Percentiles rank a stretch among this genome's conserved stretches.
These are phyloP conservation scores for Cepaea hortensis DNA, from an alignment of 2,888 invertebrate species.

Conservation along the genomic window DNA sequence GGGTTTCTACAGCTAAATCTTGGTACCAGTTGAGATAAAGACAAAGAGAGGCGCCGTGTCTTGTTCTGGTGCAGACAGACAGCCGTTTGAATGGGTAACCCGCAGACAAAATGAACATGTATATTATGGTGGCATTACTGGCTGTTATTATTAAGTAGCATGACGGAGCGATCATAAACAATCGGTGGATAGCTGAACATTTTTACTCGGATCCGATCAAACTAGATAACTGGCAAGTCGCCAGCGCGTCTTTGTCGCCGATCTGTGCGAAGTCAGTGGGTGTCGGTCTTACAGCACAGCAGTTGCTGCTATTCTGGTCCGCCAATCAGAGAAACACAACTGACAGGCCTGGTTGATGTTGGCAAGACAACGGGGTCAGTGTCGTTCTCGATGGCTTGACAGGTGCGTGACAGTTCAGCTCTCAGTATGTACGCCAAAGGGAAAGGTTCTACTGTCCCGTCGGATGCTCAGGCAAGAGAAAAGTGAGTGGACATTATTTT, in stretches of 20 bases:
- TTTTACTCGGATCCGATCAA: constrained; percentile 58
- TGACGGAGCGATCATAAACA: constrained; percentile 42
- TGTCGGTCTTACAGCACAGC: constrained; percentile 70
- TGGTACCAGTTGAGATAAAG: too few species aligned
- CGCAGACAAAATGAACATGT: too few species aligned
- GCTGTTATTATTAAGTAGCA: background rate
- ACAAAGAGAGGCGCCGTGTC: too few species aligned
- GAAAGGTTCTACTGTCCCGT: constrained; percentile 97
- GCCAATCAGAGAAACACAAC: constrained; percentile 55
- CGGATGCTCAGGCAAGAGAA: constrained; percentile 98
- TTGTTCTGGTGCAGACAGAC: too few species aligned
- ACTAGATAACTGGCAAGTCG: constrained; percentile 68
- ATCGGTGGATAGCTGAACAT: constrained; percentile 47
- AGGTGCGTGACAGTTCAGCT: constrained; percentile 77
- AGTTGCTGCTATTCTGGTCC: constrained; percentile 54
- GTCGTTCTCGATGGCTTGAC: constrained; percentile 78
- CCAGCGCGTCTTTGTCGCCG: constrained; percentile 72
- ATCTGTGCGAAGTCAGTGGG: constrained; percentile 50
- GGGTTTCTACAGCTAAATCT: too few species aligned
- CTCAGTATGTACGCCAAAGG: constrained; percentile 96
- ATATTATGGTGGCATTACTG: background rate
- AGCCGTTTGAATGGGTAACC: too few species aligned
- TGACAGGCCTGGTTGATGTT: constrained; percentile 75
- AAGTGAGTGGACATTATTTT: constrained; percentile 82
- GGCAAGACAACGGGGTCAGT: constrained; percentile 77